These are phyloP conservation scores for Cyclargus thomasi DNA, from an alignment of 1,140 invertebrate genomes.

Conservation along the genomic window DNA sequence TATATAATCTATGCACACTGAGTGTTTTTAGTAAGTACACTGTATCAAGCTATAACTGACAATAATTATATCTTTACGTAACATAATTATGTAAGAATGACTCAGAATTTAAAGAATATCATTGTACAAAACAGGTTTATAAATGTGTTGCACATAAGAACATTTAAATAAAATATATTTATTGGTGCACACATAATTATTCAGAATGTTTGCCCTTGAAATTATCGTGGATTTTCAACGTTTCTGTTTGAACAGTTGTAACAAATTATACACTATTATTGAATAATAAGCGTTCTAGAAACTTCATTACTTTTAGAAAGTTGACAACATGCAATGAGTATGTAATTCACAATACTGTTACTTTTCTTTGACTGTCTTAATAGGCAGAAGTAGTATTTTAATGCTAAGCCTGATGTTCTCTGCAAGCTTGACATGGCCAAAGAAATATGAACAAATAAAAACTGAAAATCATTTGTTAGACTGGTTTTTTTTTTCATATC, in stretches of 20 bases:
- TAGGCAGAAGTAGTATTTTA: no score
- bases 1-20: no score
- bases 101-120: conserved; percentile 2
- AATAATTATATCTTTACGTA: not conserved
- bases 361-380: not conserved
- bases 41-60: no score
- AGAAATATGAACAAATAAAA: no score
- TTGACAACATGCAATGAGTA: not conserved
- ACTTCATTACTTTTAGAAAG: not conserved
- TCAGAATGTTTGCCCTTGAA: not conserved
- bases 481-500: no score
- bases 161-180: not conserved
- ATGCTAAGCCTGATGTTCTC: no score
- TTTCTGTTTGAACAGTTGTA: not conserved
- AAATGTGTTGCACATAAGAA: conserved; percentile 22
- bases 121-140: conserved; percentile 13
- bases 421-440: no score
- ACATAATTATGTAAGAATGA: not conserved
- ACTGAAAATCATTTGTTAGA: no score
- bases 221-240: not conserved
- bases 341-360: not conserved
- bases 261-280: not conserved
- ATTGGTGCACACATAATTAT: not conserved
- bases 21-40: no score
- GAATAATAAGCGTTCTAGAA: not conserved